Conservation (phyloP, 1,140 invertebrate genomes). For the Drosophila neocordata region DNA sequence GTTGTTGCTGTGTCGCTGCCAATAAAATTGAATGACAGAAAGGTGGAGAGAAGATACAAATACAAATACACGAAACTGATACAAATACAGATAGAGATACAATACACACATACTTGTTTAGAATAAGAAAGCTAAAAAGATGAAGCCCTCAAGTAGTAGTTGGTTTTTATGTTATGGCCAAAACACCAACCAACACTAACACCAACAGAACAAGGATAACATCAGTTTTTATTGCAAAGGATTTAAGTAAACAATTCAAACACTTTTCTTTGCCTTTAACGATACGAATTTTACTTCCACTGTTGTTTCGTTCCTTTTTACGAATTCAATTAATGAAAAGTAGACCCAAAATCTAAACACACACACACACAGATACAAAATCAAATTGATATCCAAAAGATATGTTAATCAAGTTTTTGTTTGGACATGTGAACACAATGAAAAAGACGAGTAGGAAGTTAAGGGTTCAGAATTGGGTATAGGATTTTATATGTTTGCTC, state of each 20-base stretch:
- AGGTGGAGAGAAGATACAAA: slow-evolving; percentile 7
- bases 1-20: slow-evolving; percentile 53
- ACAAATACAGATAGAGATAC: slow-evolving; percentile 22
- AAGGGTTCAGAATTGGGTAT: neutral
- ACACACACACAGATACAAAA: slow-evolving; percentile 34
- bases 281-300: too few species aligned
- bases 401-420: slow-evolving; percentile 53
- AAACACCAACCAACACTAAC: neutral
- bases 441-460: slow-evolving; percentile 2
- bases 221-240: slow-evolving; percentile 65
- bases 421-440: neutral
- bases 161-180: slow-evolving; percentile 67
- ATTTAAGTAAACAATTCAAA: slow-evolving; percentile 28
- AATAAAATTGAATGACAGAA: slow-evolving; percentile 77
- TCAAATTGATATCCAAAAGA: slow-evolving; percentile 18
- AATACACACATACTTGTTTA: too few species aligned
- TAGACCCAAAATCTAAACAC: slow-evolving; percentile 4
- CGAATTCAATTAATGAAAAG: slow-evolving; percentile 68
- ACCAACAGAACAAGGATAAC: slow-evolving; percentile 24
- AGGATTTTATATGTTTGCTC: neutral
- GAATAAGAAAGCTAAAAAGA: slow-evolving; percentile 29
- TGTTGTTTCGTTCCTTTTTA: slow-evolving; percentile 20
- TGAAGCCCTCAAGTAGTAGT: slow-evolving; percentile 52
- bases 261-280: neutral
- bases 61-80: slow-evolving; percentile 11